Percentiles rank a stretch among this genome's conserved stretches.
Evolutionary conservation across 2,113 vertebrate genomes (phyloP).

Genomic region (Calidris pugnax): DNA sequence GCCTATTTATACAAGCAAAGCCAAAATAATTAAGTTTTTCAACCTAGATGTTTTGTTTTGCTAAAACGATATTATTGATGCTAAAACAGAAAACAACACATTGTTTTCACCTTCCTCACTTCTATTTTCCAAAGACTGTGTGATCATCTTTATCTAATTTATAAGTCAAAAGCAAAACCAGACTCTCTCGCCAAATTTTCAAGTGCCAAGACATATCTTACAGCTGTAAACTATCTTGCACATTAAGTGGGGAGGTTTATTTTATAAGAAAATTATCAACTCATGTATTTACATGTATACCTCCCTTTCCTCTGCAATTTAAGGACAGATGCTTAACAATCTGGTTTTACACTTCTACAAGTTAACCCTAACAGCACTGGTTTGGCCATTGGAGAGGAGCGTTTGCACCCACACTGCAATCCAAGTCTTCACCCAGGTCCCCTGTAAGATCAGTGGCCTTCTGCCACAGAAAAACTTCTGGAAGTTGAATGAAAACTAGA

Average conservation of each 20-base stretch:
- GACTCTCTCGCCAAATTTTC: neutral
- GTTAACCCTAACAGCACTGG: neutral
- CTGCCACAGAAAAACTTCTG: neutral
- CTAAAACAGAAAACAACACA: neutral
- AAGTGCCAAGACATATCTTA: neutral
- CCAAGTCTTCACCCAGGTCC: neutral
- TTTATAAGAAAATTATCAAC: neutral
- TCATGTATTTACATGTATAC: neutral
- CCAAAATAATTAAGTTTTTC: constrained; percentile 4
- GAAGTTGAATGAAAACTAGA: neutral
- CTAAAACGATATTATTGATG: neutral
- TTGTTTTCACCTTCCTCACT: neutral
- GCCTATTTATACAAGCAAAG: neutral
- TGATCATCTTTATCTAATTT: neutral
- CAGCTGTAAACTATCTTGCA: neutral
- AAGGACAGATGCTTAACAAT: neutral
- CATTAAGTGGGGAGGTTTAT: neutral
- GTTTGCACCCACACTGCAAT: neutral
- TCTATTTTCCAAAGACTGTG: neutral
- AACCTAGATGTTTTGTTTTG: neutral
- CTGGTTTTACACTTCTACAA: neutral
- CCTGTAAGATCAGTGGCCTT: neutral
- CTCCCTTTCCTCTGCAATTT: neutral
- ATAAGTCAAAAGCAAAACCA: neutral
- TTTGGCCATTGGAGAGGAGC: neutral